Evolutionary conservation across 2,113 vertebrate genomes (phyloP).

Genomic region (Gulo gulo): DNA sequence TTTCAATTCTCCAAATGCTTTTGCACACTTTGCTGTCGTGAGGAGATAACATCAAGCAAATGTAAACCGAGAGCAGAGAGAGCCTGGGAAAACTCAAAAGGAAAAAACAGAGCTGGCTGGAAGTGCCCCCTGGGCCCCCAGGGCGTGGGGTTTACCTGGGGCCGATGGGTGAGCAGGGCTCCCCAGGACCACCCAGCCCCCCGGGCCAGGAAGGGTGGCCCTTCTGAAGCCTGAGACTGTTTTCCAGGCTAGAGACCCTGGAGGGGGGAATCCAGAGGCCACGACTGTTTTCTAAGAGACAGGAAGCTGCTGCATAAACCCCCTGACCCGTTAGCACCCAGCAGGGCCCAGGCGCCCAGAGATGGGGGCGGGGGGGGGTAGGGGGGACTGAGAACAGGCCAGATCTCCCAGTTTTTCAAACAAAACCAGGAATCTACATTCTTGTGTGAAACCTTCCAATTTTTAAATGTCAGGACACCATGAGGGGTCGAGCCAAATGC

Average conservation of each 20-base stretch:
- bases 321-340: not conserved
- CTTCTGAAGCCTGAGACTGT: not conserved
- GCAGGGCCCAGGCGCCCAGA: not conserved
- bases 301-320: not conserved
- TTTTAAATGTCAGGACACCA: not conserved
- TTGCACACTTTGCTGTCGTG: not conserved
- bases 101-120: not conserved
- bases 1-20: conserved; percentile 70
- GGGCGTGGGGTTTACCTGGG: not conserved
- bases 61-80: not conserved
- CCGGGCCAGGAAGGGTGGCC: not conserved
- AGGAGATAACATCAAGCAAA: conserved; percentile 58
- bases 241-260: not conserved
- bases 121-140: too few species aligned
- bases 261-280: not conserved
- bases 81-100: conserved; percentile 15
- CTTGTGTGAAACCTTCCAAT: not conserved
- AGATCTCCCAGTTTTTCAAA: not conserved
- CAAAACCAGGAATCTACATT: not conserved
- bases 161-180: not conserved
- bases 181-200: not conserved
- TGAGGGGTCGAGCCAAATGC: accelerated
- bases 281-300: not conserved
- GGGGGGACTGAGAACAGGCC: accelerated
- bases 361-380: accelerated